Evolutionary conservation across 1,140 invertebrate genomes (phyloP), one percentile per base, ranked within the genome.

Genomic region (Argopecten irradians): DNA sequence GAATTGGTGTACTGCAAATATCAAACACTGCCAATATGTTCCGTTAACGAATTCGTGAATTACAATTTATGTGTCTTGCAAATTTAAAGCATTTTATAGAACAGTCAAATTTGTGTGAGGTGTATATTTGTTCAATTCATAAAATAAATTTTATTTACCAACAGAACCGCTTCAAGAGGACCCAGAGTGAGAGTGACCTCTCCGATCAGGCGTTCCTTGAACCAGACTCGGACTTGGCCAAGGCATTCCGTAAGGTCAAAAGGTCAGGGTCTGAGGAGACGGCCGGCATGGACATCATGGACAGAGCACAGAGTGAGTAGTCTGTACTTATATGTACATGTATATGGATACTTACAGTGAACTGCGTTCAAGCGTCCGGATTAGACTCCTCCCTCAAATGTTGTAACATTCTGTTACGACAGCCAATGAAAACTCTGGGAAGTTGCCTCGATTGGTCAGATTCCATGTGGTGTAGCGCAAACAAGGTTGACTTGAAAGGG

Each of bases 71-170:
- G 87, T n/a, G 92, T 91, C 33, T 91, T 93, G 91, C 41, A 90
- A 33, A 90, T 92, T 85, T 83, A 92, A 19, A 89, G 90, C 43
- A 87, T 85, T 39, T 87, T 93, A n/a, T 39, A 92, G 89, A 91
- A 92, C 85, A 87, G 92, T 82, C n/a, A 34, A 55, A 19, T 28
- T 34, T 28, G 0, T 28, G 16, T 16, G 83, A 28, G 33, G 34
- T 3, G 2, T 84, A 16, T 28, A 34, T 19, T 3, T 19, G 19
- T 28, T 84, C 22, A 16, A 28, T 84, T 22, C 22, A 22, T 82
- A 11, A 36, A 19, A 16, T 43, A 28, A 13, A 28, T 19, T 86
- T 41, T 11, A 0, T 41, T 86, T 9, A 33, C 28, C n/a, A 28
- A 82, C 84, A 91, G 90, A 91, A 85, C 32, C 89, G 88, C 1